Evolutionary conservation across 2,797 vertebrate species (phyloP), one percentile per base, ranked within the genome.

Genomic region (Champsocephalus gunnari): DNA sequence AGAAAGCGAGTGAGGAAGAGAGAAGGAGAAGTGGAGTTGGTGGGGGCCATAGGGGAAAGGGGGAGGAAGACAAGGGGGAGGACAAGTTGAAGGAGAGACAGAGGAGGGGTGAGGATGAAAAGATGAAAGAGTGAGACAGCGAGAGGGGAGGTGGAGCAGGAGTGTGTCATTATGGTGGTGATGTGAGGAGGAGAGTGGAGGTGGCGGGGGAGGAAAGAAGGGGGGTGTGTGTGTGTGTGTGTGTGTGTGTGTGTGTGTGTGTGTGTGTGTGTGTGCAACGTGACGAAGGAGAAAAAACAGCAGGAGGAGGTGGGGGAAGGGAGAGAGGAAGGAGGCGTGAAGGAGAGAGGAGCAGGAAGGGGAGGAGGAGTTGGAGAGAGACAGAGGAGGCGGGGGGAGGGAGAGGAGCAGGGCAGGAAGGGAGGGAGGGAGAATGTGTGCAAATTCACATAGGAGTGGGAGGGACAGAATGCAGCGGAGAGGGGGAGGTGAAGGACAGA

Each of bases 371-470:
- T 77, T 71, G 34, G 56, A 81, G 75, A 64, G 69, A 76, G 55
- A 62, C 17, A 75, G 63, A 72, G 79, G 80, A 81, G 81, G 74
- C 45, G 56, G 73, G 73, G 66, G 62, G 5, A 49, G 66, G 50
- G 78, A 81, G 67, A 82, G 77, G 73, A 71, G 80, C 56, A 76
- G 49, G 48, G 43, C 32, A 66, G 79, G 79, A 66, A 78, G 80
- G 74, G 58, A 48, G 75, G 45, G 66, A 71, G 78, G 49, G 55
- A 72, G 72, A 72, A 82, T 83, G 83, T 73, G 81, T 73, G 82
- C 77, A 84, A 45, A 77, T 38, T 82, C 84, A 92, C 80, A 90
- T 90, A 89, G 89, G 91, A 93, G 92, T 91, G 90, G 91, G 89
- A 91, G 86, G 92, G 85, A 92, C 89, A 88, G 90, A 92, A 88